Evolutionary conservation across 92 coral and sea anemone species (phyloP), one percentile per base, ranked within the genome.

Genomic region (Paragorgia papillata): DNA sequence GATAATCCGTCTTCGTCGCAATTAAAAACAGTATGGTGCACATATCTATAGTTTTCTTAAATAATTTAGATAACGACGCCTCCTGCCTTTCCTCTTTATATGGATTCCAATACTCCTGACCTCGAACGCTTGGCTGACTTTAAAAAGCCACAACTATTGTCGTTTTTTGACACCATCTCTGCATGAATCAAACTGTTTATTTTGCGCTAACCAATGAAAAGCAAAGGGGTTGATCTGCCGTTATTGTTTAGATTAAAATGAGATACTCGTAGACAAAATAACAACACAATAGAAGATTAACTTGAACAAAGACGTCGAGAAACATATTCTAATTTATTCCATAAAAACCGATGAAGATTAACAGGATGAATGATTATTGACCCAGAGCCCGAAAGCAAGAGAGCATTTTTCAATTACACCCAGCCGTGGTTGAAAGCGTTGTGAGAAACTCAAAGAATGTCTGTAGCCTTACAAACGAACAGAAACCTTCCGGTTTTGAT

Each of bases 291-390:
- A 43, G 20, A 43, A 68, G 75, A 68, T 48, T 44, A 44, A 44
- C 14, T 35, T 15, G 0, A 8, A 68, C 75, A 68, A 46, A 68
- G 60, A 68, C 26, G 40, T 27, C 32, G 25, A 44, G 58, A 37
- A 68, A 29, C 9, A 35, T 54, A 26, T 49, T 68, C 26, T 44
- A 68, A 68, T 68, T 68, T 68, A 68, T 68, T 46, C 75, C 33
- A 41, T 46, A 44, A 27, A 27, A 26, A 29, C 53, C 48, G 33
- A 33, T 68, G 57, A 7, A 48, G 50, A 18, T 49, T 54, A 68
- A 25, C 50, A 29, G 75, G 39, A 9, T 27, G 75, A 68, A 24
- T 59, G 75, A 29, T 68, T 30, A 68, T 28, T 2, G 75, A 49
- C 25, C 37, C 13, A 1, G 48, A 20, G 33, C 17, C 54, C 60